These are phyloP conservation scores for Hirundo rustica DNA, from an alignment of 2,797 vertebrate genomes.

Conservation along the genomic window DNA sequence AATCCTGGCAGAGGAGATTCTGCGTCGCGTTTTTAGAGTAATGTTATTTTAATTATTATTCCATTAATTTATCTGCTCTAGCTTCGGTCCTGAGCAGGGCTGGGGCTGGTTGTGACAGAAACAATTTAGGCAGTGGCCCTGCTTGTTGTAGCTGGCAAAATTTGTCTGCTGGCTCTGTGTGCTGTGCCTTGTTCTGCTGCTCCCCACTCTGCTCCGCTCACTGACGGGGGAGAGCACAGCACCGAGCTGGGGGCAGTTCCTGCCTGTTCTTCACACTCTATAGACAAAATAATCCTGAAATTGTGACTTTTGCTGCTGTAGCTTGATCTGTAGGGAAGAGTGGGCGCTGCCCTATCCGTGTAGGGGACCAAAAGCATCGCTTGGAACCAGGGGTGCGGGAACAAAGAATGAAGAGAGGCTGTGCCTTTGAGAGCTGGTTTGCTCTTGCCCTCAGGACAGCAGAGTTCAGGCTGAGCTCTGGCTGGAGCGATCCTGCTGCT, in stretches of 20 bases:
- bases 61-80: not conserved
- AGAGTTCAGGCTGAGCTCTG: not conserved
- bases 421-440: not conserved
- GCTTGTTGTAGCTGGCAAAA: not conserved
- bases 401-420: not conserved
- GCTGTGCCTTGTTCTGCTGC: not conserved
- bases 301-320: not conserved
- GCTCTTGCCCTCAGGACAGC: not conserved
- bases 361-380: not conserved
- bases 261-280: not conserved
- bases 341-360: accelerated
- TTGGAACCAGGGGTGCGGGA: not conserved
- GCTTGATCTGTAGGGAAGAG: not conserved
- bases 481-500: not conserved
- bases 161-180: not conserved
- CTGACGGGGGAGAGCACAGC: accelerated
- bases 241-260: not conserved
- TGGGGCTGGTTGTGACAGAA: not conserved
- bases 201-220: accelerated
- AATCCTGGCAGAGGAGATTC: not conserved
- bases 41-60: not conserved
- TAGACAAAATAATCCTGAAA: not conserved
- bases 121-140: not conserved
- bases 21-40: not conserved
- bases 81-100: not conserved